A percentile compares a stretch with the other conserved stretches of the same genome.
Conservation (phyloP, 2,888 invertebrate species). For the Podotricha telesiphe region DNA sequence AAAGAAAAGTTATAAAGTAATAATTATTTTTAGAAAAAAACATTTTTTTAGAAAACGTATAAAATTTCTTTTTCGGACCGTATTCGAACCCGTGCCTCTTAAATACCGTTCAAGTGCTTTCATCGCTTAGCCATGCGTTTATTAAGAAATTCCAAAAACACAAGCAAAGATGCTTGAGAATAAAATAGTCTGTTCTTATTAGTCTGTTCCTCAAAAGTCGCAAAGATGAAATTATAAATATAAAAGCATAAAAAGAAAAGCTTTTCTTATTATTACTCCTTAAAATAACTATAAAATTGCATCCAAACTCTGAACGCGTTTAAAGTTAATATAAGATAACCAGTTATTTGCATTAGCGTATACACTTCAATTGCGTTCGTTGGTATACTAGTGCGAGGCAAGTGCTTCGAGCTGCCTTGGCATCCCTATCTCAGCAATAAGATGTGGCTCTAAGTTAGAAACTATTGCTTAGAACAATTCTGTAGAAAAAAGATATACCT, state of each 20-base stretch:
- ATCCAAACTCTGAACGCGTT: background rate
- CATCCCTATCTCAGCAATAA: slow-evolving; percentile 53
- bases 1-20: no score
- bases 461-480: background rate
- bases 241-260: background rate
- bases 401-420: slow-evolving; percentile 57
- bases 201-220: background rate
- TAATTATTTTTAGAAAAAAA: no score
- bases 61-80: no score
- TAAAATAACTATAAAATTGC: background rate
- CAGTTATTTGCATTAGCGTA: slow-evolving; percentile 21
- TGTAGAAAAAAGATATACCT: no score
- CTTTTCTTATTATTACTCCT: background rate
- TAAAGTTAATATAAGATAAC: slow-evolving; percentile 26
- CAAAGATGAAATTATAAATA: no score
- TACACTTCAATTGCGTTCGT: slow-evolving; percentile 43
- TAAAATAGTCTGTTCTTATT: no score
- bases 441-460: slow-evolving; percentile 16
- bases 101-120: no score
- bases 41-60: no score
- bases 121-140: no score
- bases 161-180: no score
- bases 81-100: no score
- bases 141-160: no score
- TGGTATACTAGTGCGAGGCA: slow-evolving; percentile 34